These are phyloP conservation scores for Drosophila tropicalis DNA, from an alignment of 1,140 invertebrate species.

Conservation along the genomic window DNA sequence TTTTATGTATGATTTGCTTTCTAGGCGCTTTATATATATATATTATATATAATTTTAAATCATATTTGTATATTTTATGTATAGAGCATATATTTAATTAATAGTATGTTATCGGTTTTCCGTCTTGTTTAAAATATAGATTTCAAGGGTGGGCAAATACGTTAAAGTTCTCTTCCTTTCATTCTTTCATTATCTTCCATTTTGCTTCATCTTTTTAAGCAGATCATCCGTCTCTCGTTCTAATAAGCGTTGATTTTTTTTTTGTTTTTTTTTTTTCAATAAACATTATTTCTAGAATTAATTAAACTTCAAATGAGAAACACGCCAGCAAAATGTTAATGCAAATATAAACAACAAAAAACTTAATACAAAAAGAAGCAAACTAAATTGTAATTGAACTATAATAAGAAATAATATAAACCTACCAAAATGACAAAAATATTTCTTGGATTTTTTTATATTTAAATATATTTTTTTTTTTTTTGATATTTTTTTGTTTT, in stretches of 20 bases:
- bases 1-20: slow-evolving; percentile 45
- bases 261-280: slow-evolving; percentile 26
- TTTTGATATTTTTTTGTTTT: slow-evolving; percentile 15
- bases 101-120: slow-evolving; percentile 30
- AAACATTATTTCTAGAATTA: slow-evolving; percentile 41
- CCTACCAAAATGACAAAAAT: slow-evolving; percentile 25
- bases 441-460: neutral
- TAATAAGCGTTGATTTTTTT: slow-evolving; percentile 46
- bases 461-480: slow-evolving; percentile 1
- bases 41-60: slow-evolving; percentile 52
- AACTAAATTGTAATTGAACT: slow-evolving; percentile 47
- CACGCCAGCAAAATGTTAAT: slow-evolving; percentile 40
- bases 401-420: slow-evolving; percentile 19
- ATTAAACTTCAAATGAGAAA: slow-evolving; percentile 54
- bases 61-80: slow-evolving; percentile 39
- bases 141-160: slow-evolving; percentile 65
- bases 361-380: slow-evolving; percentile 55
- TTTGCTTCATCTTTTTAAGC: slow-evolving; percentile 33
- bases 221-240: slow-evolving; percentile 16
- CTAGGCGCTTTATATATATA: slow-evolving; percentile 40
- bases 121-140: slow-evolving; percentile 47
- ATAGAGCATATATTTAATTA: slow-evolving; percentile 35
- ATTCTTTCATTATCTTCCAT: slow-evolving; percentile 9
- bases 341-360: slow-evolving; percentile 64
- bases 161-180: slow-evolving; percentile 19